Conservation (phyloP, 2,113 vertebrate species). For the Silurus glanis region DNA sequence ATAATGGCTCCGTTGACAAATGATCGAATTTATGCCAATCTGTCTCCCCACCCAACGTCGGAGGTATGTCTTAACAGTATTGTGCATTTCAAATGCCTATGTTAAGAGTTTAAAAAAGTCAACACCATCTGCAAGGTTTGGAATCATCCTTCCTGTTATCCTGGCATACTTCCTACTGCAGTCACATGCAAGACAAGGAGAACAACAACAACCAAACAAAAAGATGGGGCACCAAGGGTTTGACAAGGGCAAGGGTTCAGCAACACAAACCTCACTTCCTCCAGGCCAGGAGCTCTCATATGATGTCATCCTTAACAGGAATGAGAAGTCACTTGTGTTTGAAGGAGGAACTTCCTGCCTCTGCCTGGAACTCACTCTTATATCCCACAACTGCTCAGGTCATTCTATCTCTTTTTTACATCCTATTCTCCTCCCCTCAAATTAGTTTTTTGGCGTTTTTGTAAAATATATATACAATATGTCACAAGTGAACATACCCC, state of each 20-base stretch:
- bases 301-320: constrained; percentile 50
- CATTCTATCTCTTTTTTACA: constrained; percentile 37
- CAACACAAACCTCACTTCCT: constrained; percentile 48
- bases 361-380: constrained; percentile 42
- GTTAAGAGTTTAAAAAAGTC: neutral
- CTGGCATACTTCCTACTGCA: constrained; percentile 9
- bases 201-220: constrained; percentile 50
- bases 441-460: no score
- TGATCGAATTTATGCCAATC: neutral
- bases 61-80: neutral
- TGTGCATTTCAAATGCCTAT: neutral
- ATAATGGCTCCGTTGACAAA: neutral
- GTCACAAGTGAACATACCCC: no score
- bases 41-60: neutral
- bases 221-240: constrained; percentile 52
- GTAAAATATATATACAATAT: no score
- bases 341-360: constrained; percentile 52
- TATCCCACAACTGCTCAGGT: constrained; percentile 57
- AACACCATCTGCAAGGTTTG: neutral
- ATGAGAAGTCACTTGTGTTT: constrained; percentile 45
- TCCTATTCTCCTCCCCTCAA: neutral
- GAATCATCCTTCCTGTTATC: constrained; percentile 21
- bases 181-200: constrained; percentile 48
- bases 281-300: constrained; percentile 38
- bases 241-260: constrained; percentile 43